phyloP scores from a whole-genome alignment of 2,797 vertebrate species.

The Lithobates sylvaticus region DNA sequence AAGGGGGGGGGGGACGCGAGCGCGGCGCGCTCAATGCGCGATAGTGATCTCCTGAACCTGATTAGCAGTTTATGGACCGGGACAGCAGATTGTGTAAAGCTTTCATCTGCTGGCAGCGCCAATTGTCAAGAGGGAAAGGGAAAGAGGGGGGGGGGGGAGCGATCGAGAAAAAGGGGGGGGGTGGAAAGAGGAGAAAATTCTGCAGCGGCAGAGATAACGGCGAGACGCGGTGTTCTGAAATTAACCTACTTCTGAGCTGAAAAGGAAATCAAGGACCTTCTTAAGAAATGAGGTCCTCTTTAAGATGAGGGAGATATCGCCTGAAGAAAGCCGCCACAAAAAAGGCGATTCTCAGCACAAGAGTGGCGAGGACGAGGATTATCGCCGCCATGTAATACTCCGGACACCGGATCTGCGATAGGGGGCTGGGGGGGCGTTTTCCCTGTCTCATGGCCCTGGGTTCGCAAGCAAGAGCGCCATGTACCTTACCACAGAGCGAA shows the following conservation, averaged over 20 bases:
- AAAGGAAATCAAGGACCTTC: conserved; percentile 61
- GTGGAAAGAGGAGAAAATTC: conserved; percentile 13
- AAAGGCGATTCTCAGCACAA: conserved; percentile 39
- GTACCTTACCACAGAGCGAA: too few relatives aligned
- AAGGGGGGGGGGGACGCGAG: not conserved
- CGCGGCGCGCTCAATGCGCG: conserved; percentile 2
- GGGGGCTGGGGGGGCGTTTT: not conserved
- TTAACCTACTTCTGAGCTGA: conserved; percentile 59
- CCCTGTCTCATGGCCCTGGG: too few relatives aligned
- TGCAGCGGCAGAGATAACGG: conserved; percentile 31
- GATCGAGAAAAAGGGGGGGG: not conserved
- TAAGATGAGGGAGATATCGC: conserved; percentile 40
- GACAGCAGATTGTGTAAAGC: conserved; percentile 54
- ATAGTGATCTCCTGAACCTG: conserved; percentile 57
- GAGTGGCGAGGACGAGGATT: conserved; percentile 43
- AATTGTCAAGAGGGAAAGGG: conserved; percentile 45
- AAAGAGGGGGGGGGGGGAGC: conserved; percentile 24
- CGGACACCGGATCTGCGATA: conserved; percentile 45
- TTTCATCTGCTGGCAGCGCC: conserved; percentile 56
- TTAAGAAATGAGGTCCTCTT: conserved; percentile 61
- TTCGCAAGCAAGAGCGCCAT: too few relatives aligned
- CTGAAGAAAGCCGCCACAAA: conserved; percentile 39
- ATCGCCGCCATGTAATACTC: conserved; percentile 39
- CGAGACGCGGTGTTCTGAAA: conserved; percentile 53
- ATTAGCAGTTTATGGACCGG: conserved; percentile 44